phyloP scores from a whole-genome alignment of 2,113 vertebrate species.

The Gymnarchus niloticus region DNA sequence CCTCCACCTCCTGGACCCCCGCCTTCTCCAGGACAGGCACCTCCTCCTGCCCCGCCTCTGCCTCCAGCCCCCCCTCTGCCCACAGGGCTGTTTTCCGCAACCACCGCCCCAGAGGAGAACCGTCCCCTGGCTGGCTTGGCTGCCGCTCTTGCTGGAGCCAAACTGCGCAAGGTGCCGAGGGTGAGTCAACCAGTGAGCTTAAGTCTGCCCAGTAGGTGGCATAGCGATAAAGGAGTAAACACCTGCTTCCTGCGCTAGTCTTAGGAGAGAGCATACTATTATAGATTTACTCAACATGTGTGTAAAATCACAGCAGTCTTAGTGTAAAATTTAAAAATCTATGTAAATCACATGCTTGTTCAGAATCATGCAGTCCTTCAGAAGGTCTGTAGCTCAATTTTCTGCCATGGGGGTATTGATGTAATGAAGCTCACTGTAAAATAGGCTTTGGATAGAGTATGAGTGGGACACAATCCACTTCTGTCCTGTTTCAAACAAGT shows the following conservation, averaged over 20 bases:
- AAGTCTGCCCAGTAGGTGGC: background rate
- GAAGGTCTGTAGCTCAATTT: background rate
- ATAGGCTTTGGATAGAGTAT: background rate
- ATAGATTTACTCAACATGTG: background rate
- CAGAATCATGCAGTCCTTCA: background rate
- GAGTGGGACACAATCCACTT: background rate
- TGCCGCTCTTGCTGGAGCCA: slow-evolving; percentile 89
- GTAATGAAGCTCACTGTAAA: background rate
- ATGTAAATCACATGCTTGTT: background rate
- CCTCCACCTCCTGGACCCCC: slow-evolving; percentile 67
- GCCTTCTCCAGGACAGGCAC: slow-evolving; percentile 65
- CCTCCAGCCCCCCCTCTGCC: slow-evolving; percentile 92
- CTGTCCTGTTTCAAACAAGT: background rate
- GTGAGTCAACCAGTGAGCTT: slow-evolving; percentile 57
- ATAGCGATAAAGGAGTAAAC: background rate
- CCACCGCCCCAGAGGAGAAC: slow-evolving; percentile 71
- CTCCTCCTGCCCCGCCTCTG: slow-evolving; percentile 54
- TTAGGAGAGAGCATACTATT: background rate
- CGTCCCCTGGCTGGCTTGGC: slow-evolving; percentile 83
- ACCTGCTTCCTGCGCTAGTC: background rate
- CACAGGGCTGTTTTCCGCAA: slow-evolving; percentile 69
- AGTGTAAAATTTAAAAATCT: background rate
- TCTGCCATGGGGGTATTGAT: background rate
- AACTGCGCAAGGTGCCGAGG: slow-evolving; percentile 88
- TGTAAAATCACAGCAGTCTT: background rate